Conservation (phyloP, 2,113 vertebrate species). For the Laticauda colubrina region DNA sequence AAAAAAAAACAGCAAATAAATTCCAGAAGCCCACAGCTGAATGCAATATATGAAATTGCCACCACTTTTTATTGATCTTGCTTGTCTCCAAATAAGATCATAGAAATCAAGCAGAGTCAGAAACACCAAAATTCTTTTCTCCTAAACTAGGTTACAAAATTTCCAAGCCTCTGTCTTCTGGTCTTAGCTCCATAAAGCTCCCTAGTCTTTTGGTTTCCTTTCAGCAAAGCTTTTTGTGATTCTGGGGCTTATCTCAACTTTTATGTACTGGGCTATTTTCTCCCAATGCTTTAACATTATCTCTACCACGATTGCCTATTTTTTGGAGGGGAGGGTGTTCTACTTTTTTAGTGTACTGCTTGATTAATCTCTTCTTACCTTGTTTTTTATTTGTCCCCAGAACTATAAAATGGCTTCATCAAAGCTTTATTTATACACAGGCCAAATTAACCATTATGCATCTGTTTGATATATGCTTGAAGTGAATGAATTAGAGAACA, state of each 20-base stretch:
- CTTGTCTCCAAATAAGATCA: background rate
- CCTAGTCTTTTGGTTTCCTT: background rate
- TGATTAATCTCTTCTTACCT: background rate
- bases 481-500: constrained; percentile 9
- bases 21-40: background rate
- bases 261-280: background rate
- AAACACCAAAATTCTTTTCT: background rate
- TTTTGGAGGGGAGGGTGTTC: background rate
- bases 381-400: background rate
- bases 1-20: background rate
- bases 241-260: background rate
- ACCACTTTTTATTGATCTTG: background rate
- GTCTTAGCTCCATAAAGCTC: background rate
- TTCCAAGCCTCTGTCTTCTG: background rate
- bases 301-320: background rate
- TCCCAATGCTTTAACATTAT: background rate
- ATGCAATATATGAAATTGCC: background rate
- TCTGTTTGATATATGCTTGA: constrained; percentile 13
- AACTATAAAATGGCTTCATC: background rate
- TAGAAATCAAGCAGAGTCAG: background rate
- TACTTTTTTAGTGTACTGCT: background rate
- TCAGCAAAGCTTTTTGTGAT: background rate
- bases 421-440: background rate
- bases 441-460: background rate
- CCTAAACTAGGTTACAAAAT: background rate